Conservation (phyloP, 2,797 vertebrate genomes). For the Alauda arvensis region DNA sequence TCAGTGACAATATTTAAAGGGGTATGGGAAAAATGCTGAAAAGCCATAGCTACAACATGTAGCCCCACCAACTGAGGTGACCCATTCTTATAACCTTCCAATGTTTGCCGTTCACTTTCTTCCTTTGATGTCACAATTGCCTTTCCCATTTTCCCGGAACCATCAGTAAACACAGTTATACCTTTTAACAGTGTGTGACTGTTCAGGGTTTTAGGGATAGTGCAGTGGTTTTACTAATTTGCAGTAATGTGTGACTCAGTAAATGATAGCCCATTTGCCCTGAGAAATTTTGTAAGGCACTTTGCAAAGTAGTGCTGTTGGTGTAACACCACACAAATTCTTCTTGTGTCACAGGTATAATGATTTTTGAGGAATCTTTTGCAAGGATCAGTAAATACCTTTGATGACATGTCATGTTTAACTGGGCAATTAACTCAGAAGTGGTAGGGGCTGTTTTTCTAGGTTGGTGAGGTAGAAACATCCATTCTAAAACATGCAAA, state of each 20-base stretch:
- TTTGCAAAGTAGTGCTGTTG: neutral
- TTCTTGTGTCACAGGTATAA: neutral
- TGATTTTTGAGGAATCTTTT: neutral
- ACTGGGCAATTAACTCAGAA: neutral
- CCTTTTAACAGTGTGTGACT: neutral
- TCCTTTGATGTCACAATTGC: neutral
- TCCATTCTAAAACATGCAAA: neutral
- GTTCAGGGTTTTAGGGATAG: neutral
- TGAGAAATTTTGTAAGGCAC: neutral
- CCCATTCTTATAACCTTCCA: neutral
- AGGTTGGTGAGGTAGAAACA: neutral
- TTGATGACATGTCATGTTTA: neutral
- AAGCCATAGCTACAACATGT: neutral
- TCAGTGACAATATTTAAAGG: neutral
- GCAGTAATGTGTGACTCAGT: neutral
- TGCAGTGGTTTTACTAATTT: neutral
- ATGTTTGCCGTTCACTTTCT: neutral
- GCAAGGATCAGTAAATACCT: neutral
- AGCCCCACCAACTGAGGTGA: neutral
- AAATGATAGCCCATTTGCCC: neutral
- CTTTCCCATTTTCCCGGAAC: neutral
- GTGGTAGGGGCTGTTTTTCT: neutral
- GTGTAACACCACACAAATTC: neutral
- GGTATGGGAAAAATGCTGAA: neutral
- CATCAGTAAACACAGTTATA: neutral